Conservation (phyloP, 2,113 vertebrate species). For the Pitta sordida region DNA sequence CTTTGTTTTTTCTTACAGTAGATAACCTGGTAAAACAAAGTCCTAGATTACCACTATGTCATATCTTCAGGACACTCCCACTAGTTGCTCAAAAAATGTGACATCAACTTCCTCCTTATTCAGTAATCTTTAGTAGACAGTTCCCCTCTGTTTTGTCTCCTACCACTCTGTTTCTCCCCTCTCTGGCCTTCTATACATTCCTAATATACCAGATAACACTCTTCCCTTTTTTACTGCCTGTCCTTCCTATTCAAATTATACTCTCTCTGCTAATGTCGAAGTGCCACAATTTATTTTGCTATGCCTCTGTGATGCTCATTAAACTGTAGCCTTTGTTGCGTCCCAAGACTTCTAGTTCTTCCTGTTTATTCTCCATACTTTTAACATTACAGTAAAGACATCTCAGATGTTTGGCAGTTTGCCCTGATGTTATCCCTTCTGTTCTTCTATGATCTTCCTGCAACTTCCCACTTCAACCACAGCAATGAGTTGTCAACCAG, state of each 20-base stretch:
- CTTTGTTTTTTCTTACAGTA: background rate
- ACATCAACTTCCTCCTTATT: background rate
- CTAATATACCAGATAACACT: background rate
- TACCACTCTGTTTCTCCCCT: background rate
- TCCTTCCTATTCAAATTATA: conserved; percentile 5
- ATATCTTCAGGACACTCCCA: background rate
- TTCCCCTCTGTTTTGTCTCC: background rate
- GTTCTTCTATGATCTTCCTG: background rate
- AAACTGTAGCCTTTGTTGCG: conserved; percentile 41
- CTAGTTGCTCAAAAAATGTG: background rate
- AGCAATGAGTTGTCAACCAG: conserved; percentile 6
- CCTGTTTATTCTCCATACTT: conserved; percentile 63
- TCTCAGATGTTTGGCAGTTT: conserved; percentile 63
- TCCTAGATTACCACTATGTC: background rate
- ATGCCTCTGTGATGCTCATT: background rate
- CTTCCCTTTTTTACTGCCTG: background rate
- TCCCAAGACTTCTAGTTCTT: conserved; percentile 48
- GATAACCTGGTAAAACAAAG: background rate
- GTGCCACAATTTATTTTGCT: conserved; percentile 7
- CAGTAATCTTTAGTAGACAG: background rate
- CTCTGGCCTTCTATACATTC: background rate
- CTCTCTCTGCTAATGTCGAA: conserved; percentile 12
- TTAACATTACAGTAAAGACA: conserved; percentile 34
- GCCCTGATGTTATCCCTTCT: conserved; percentile 43
- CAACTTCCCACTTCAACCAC: conserved; percentile 19